Base-by-base conservation (phyloP, 1,140 invertebrate genomes). In the Paraescarpia echinospica region DNA sequence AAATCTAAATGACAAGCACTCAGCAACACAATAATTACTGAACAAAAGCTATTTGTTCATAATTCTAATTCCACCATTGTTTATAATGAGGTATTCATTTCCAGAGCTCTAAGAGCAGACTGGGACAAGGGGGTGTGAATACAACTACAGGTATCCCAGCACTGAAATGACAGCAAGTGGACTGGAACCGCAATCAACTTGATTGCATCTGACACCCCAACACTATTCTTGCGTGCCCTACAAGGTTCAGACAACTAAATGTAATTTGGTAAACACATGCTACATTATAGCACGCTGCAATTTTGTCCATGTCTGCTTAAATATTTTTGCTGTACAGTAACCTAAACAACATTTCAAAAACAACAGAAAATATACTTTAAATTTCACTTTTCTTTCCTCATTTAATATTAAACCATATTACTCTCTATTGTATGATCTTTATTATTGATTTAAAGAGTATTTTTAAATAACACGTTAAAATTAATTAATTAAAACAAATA, bases 81-180 rank as follows among this genome's bases (percentile, higher is more conserved):
- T 18, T 77, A 27, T 77, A 92, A 59, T 91, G 34, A 33, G 90
- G 33, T 91, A 92, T n/a, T 91, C 90, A 91, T 91, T 35, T 41
- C 22, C 22, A 41, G 9, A 14, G 33, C n/a, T n/a, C 33, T 12
- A 18, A 12, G 34, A 92, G 35, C 31, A 35, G 89, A 8, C 51
- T 27, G 31, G n/a, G 35, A 90, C 34, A 33, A 1, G 8, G 59
- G 14, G 48, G 48, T 34, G 22, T 33, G 91, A 77, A 77, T 77
- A 27, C 22, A 77, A 1, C 22, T 77, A 77, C 27, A n/a, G n/a
- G n/a, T n/a, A n/a, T n/a, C 59, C 27, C 4, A 4, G 27, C 59
- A 12, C 22, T 77, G 59, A 77, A 77, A 77, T 18, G 59, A 31
- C 59, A 27, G 59, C 59, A 77, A 31, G 2, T 27, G 59, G 59